Evolutionary conservation across 2,888 invertebrate genomes (phyloP).

Genomic region (Philereme vetulata): DNA sequence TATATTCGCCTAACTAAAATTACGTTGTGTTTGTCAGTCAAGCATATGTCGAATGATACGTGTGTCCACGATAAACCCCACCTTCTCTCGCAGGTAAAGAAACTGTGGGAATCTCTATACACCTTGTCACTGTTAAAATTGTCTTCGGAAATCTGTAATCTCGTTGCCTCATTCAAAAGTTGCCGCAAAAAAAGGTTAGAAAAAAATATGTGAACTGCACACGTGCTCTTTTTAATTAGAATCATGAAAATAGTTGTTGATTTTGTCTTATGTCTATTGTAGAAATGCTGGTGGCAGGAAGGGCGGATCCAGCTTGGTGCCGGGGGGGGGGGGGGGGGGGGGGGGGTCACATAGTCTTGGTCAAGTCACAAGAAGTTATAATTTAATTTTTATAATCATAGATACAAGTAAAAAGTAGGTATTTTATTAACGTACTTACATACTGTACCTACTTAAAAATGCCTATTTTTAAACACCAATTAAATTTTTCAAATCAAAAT

Average conservation of each 20-base stretch:
- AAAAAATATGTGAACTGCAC: no score
- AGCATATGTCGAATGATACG: constrained; percentile 18
- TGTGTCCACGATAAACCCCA: constrained; percentile 14
- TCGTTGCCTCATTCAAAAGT: constrained; percentile 16
- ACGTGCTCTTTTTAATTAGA: constrained; percentile 29
- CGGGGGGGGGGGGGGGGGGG: no score
- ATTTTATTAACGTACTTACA: no score
- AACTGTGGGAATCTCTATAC: constrained; percentile 34
- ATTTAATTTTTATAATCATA: no score
- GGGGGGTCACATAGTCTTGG: no score
- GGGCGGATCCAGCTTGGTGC: no score
- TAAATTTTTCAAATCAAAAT: no score
- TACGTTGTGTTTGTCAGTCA: neutral
- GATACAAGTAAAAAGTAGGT: no score
- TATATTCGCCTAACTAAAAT: neutral
- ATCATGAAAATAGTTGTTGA: constrained; percentile 21
- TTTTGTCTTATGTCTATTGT: constrained; percentile 10
- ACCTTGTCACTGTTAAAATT: constrained; percentile 25
- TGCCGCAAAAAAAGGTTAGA: constrained; percentile 1
- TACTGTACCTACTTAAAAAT: no score
- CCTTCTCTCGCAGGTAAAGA: constrained; percentile 34
- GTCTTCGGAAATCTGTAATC: constrained; percentile 13
- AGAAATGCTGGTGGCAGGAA: neutral
- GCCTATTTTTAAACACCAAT: no score
- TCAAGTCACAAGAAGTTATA: no score